Base-by-base conservation (phyloP, 2,888 invertebrate species). In the Tetramorium bicarinatum region DNA sequence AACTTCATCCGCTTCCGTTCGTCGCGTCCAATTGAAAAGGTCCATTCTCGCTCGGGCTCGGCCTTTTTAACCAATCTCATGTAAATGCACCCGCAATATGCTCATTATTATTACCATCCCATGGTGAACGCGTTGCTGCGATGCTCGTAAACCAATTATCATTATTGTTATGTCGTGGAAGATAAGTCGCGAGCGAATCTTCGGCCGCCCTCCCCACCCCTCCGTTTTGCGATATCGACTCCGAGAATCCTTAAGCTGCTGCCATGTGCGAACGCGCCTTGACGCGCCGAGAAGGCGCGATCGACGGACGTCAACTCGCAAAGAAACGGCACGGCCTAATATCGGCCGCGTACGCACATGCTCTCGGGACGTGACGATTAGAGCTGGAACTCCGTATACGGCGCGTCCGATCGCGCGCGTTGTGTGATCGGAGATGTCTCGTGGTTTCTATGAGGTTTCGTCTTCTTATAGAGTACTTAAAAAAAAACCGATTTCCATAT, bases 361-460 rank as follows among this genome's bases (percentile, higher is more conserved):
- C 25, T 52, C 67, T 38, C 38, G 49, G 15, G 18, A 66, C 66
- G 52, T 76, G 52, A 41, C 76, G 52, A 76, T 76, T 61, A 76
- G 25, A 66, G 21, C 52, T 67, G 67, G 67, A 41, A 76, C 49
- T 64, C 49, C 64, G 44, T 79, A 79, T 79, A 74, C 75, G 56
- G 79, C 38, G 66, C 21, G 34, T 38, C 47, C 29, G 4, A 34
- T 34, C 29, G 29, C 29, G 29, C 64, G 47, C 67, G 18, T 7
- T 2, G n/a, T 9, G 21, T 21, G 52, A 52, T 52, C 21, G 52
- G 4, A 52, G 52, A 52, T 6, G 29, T 34, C 29, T 4, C 15
- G 52, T 49, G 18, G 18, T 49, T 49, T 18, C 49, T 49, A n/a
- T 9, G 4, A 49, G 9, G 3, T 34, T 44, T 44, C 44, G 4